phyloP scores from a whole-genome alignment of 1,140 invertebrate genomes.

The Apis cerana region DNA sequence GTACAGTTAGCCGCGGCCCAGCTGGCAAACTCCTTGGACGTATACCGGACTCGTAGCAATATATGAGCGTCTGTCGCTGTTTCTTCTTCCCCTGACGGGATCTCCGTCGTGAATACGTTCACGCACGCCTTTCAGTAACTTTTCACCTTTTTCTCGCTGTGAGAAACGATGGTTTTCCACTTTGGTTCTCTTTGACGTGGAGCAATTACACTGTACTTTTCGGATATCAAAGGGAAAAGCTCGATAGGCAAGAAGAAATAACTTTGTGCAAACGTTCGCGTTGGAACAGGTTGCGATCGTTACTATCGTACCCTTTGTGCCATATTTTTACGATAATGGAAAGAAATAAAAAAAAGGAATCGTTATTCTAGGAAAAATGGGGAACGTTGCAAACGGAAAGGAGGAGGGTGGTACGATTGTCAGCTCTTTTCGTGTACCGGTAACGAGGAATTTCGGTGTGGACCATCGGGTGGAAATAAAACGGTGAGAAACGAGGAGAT shows the following conservation, averaged over 20 bases:
- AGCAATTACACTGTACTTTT: too few relatives aligned
- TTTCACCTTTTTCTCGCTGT: too few relatives aligned
- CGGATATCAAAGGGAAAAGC: too few relatives aligned
- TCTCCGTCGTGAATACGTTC: too few relatives aligned
- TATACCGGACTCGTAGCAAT: background rate
- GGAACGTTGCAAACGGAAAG: background rate
- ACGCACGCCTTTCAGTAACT: too few relatives aligned
- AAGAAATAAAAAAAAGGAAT: background rate
- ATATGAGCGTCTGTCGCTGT: background rate
- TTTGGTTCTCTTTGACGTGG: too few relatives aligned
- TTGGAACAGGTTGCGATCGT: background rate
- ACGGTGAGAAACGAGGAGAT: slow-evolving; percentile 50
- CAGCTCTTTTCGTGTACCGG: background rate
- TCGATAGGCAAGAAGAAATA: too few relatives aligned
- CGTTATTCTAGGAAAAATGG: background rate
- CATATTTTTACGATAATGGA: background rate
- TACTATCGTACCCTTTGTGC: background rate
- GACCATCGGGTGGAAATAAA: slow-evolving; percentile 58
- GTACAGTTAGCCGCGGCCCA: slow-evolving; percentile 72
- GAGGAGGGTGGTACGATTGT: background rate
- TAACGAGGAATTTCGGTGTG: background rate
- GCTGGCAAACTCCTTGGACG: slow-evolving; percentile 26
- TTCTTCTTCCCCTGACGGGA: background rate
- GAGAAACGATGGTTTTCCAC: too few relatives aligned
- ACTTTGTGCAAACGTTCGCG: too few relatives aligned